Evolutionary conservation across 1,140 invertebrate species (phyloP), one percentile per base, ranked within the genome.

Genomic region (Drosophila sp.): DNA sequence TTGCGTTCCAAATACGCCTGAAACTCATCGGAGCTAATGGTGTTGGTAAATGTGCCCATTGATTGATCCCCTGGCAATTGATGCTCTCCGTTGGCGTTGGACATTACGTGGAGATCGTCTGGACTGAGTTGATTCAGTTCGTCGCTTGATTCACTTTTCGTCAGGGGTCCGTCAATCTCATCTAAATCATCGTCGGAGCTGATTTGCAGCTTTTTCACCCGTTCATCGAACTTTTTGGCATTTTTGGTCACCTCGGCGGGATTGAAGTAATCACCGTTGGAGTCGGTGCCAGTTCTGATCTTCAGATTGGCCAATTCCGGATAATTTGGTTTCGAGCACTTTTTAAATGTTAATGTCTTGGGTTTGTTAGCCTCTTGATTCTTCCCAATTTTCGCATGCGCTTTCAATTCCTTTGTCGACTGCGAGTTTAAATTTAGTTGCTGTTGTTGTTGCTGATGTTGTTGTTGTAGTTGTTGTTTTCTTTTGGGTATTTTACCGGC

Each of bases 231-330:
- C 41, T 90, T 91, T 58, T 91, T 91, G 7, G 91, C 91, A 61
- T 92, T 92, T 32, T 86, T 87, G 34, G 79, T 80, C 2, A 92
- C 91, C 50, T 92, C 91, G 29, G 79, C 77, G 45, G 87, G 74
- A 72, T 91, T 91, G 50, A 90, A 84, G 8, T 74, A 72, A 7
- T 69, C 78, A 9, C 64, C 72, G 7, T 70, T 76, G 3, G 32
- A 36, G 11, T 82, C 73, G 4, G 73, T 90, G 9, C 91, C 91
- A 0, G 78, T 90, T 43, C 89, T 76, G 7, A 92, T 90, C 48
- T 92, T 92, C 3, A 92, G 72, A 27, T 92, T 77, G 7, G 87
- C 86, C 64, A 92, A 77, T 48, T 92, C 91, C n/a, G 91, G 91
- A 62, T 92, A 91, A 58, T 91, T 91, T 25, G 87, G 78, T 38